These are phyloP conservation scores for Solenopsis fugax DNA, from an alignment of 1,140 invertebrate genomes.

Conservation along the genomic window DNA sequence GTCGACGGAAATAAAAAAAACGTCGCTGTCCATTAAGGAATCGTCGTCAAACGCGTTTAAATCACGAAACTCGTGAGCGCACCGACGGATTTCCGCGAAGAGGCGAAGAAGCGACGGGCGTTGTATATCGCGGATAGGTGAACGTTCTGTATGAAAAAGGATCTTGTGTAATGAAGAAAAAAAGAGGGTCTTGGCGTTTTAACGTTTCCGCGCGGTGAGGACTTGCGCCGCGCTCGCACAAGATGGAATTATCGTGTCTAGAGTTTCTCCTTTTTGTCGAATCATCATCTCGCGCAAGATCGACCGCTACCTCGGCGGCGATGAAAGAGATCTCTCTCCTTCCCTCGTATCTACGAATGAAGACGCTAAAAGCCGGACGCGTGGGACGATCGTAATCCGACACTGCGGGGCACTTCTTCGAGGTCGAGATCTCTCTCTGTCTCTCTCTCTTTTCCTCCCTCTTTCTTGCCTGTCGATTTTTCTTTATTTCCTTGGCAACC, in stretches of 20 bases:
- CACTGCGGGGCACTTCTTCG: slow-evolving; percentile 43
- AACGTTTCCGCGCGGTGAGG: slow-evolving; percentile 29
- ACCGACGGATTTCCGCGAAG: not conserved
- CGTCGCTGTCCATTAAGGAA: not conserved
- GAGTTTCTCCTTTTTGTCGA: slow-evolving; percentile 63
- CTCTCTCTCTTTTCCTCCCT: not conserved
- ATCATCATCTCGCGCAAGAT: slow-evolving; percentile 64
- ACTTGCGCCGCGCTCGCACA: slow-evolving; percentile 17
- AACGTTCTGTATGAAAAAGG: not conserved
- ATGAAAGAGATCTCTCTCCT: slow-evolving; percentile 55
- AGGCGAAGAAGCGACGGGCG: not conserved
- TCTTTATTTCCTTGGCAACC: slow-evolving; percentile 18
- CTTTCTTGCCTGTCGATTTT: slow-evolving; percentile 10
- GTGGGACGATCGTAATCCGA: slow-evolving; percentile 68
- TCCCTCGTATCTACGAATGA: slow-evolving; percentile 53
- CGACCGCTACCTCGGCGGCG: slow-evolving; percentile 54
- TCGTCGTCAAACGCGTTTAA: slow-evolving; percentile 12
- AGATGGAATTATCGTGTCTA: slow-evolving; percentile 54
- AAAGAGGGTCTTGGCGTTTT: not conserved
- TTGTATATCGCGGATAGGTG: not conserved
- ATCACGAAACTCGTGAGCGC: not conserved
- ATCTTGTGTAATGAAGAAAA: not conserved
- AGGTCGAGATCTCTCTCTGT: slow-evolving; percentile 12
- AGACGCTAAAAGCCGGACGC: slow-evolving; percentile 55
- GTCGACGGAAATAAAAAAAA: not conserved